phyloP scores from a whole-genome alignment of 1,140 invertebrate genomes.

The Ctenoplectra terminalis region DNA sequence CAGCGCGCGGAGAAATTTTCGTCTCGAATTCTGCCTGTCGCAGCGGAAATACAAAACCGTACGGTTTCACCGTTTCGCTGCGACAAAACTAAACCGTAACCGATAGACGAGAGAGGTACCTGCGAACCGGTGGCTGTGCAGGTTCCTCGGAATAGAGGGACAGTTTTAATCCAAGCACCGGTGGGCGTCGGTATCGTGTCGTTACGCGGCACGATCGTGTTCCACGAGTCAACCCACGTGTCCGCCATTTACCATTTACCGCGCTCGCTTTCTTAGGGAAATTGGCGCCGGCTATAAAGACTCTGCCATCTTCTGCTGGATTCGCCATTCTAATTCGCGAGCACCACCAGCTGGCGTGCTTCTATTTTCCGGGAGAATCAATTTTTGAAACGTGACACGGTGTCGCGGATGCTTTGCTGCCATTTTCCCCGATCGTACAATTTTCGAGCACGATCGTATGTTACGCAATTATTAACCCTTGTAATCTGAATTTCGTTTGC shows the following conservation, averaged over 20 bases:
- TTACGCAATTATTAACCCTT: too few relatives aligned
- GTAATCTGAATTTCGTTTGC: too few relatives aligned
- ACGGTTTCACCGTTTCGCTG: background rate
- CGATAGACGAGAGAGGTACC: background rate
- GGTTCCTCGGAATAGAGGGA: background rate
- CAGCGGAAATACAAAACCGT: background rate
- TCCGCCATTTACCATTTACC: slow-evolving; percentile 44
- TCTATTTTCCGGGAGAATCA: slow-evolving; percentile 10
- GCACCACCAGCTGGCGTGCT: background rate
- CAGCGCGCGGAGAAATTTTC: background rate
- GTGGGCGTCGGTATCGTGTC: slow-evolving; percentile 35
- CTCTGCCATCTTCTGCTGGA: background rate
- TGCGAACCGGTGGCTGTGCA: background rate
- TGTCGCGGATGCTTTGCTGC: background rate
- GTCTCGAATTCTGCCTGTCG: background rate
- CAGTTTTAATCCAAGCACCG: slow-evolving; percentile 16
- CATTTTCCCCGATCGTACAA: background rate
- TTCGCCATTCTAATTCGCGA: background rate
- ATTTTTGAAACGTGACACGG: slow-evolving; percentile 29
- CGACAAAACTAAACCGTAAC: too few relatives aligned
- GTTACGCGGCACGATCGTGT: slow-evolving; percentile 31
- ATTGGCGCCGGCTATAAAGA: slow-evolving; percentile 36
- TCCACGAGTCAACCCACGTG: slow-evolving; percentile 37
- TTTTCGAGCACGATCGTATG: too few relatives aligned
- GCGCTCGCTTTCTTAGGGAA: slow-evolving; percentile 22